These are phyloP conservation scores for Phenganax subtilis DNA, from an alignment of 92 coral and sea anemone species.

Conservation along the genomic window DNA sequence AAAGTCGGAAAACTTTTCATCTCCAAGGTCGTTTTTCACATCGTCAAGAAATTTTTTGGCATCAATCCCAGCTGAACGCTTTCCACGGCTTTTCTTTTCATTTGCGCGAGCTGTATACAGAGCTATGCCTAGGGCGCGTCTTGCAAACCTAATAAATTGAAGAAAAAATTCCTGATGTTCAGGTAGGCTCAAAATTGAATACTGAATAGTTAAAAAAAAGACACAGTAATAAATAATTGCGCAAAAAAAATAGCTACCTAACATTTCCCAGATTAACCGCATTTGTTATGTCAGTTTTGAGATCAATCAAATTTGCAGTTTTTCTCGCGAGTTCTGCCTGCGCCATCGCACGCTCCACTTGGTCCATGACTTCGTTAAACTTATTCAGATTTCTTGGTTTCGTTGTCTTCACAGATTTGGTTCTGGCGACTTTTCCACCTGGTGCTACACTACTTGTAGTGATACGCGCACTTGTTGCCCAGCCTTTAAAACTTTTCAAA, in stretches of 20 bases:
- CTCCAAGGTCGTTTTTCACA: constrained; percentile 58
- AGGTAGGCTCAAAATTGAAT: too few species aligned
- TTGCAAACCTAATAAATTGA: constrained; percentile 26
- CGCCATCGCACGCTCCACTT: constrained; percentile 68
- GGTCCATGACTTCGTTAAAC: constrained; percentile 64
- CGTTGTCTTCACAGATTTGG: background rate
- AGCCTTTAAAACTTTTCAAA: background rate
- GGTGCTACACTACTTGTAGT: background rate
- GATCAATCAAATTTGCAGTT: background rate
- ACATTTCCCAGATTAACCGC: constrained; percentile 29
- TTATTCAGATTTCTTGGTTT: constrained; percentile 45
- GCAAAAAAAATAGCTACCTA: background rate
- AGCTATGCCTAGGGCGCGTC: constrained; percentile 25
- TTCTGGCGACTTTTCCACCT: background rate
- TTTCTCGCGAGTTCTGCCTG: constrained; percentile 23
- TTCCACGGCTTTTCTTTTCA: background rate
- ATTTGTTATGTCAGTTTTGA: constrained; percentile 16
- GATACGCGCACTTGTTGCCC: background rate
- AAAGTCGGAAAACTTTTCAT: constrained; percentile 54
- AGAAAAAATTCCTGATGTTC: background rate
- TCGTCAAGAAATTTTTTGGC: constrained; percentile 54
- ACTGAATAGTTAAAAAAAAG: too few species aligned
- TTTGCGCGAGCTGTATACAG: constrained; percentile 2
- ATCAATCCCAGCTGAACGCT: constrained; percentile 37
- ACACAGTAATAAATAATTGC: too few species aligned